These are phyloP conservation scores for Sylvicapra grimmia DNA, from an alignment of 2,113 vertebrate species.

Conservation along the genomic window DNA sequence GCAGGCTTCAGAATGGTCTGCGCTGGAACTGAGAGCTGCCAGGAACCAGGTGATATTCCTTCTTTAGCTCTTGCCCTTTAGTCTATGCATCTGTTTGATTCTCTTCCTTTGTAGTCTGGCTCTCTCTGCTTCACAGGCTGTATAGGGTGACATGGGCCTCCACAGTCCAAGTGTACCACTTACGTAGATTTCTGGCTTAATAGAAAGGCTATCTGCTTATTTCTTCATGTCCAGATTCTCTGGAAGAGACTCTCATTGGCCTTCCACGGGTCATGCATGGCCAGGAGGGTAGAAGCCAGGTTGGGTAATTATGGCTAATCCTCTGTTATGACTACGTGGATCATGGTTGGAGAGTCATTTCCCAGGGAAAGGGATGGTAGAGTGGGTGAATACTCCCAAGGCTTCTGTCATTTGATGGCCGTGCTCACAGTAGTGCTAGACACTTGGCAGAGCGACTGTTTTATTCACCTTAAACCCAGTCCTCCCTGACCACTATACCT, in stretches of 20 bases:
- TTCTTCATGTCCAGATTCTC: neutral
- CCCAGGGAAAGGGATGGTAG: neutral
- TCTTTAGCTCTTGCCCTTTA: neutral
- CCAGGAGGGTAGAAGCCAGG: neutral
- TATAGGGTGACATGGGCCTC: neutral
- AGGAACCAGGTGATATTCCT: neutral
- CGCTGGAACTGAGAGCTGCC: neutral
- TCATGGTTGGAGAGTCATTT: neutral
- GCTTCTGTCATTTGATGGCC: neutral
- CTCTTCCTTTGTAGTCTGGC: neutral
- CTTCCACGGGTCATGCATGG: neutral
- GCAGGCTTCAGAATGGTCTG: neutral
- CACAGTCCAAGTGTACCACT: neutral
- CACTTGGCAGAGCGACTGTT: neutral
- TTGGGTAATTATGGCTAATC: neutral
- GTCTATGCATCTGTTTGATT: neutral
- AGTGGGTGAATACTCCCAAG: neutral
- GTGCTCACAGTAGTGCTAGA: neutral
- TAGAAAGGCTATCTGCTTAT: neutral
- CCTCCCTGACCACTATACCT: neutral
- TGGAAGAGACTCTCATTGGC: neutral
- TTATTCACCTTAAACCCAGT: neutral
- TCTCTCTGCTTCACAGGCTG: neutral
- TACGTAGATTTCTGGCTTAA: neutral
- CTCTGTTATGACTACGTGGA: neutral